Percentiles rank a stretch among this genome's conserved stretches.
Conservation (phyloP, 2,113 vertebrate species). For the Brachyhypopomus occidentalis region DNA sequence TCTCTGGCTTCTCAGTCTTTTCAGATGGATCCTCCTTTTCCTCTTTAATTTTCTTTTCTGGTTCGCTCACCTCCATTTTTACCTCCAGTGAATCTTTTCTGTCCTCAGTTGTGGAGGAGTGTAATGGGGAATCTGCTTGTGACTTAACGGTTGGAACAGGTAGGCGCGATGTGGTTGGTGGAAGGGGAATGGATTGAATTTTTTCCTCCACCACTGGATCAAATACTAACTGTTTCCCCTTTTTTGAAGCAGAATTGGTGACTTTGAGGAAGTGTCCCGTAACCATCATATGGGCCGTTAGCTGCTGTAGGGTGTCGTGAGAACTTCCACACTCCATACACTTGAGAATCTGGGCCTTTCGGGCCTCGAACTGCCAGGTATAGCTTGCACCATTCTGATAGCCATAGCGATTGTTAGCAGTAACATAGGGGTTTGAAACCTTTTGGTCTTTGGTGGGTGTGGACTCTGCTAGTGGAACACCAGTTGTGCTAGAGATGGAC, state of each 20-base stretch:
- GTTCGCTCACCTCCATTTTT: constrained; percentile 68
- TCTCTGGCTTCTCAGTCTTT: constrained; percentile 82
- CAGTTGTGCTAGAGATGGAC: constrained; percentile 77
- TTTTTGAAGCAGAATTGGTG: constrained; percentile 97
- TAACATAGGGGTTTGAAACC: constrained; percentile 92
- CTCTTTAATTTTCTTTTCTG: constrained; percentile 90
- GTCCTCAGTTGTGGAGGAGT: constrained; percentile 75
- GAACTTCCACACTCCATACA: constrained; percentile 99
- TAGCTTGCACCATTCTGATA: constrained; percentile 99
- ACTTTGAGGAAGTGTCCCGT: constrained; percentile 98
- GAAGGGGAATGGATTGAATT: constrained; percentile 95
- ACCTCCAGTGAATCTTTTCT: constrained; percentile 80
- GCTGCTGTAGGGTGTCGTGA: constrained; percentile 96
- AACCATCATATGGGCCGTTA: constrained; percentile 99
- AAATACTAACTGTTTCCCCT: constrained; percentile 94
- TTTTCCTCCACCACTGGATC: constrained; percentile 94
- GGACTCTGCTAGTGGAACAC: constrained; percentile 78
- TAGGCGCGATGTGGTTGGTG: constrained; percentile 90
- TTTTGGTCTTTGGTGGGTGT: constrained; percentile 87
- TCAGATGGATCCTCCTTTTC: constrained; percentile 86
- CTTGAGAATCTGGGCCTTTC: constrained; percentile 98
- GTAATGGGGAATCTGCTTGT: constrained; percentile 81
- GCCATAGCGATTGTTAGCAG: constrained; percentile 97
- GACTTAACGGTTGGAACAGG: constrained; percentile 82
- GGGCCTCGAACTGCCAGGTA: constrained; percentile 98